Evolutionary conservation across 2,888 invertebrate genomes (phyloP).

Genomic region (Cremastobaeus sp.): DNA sequence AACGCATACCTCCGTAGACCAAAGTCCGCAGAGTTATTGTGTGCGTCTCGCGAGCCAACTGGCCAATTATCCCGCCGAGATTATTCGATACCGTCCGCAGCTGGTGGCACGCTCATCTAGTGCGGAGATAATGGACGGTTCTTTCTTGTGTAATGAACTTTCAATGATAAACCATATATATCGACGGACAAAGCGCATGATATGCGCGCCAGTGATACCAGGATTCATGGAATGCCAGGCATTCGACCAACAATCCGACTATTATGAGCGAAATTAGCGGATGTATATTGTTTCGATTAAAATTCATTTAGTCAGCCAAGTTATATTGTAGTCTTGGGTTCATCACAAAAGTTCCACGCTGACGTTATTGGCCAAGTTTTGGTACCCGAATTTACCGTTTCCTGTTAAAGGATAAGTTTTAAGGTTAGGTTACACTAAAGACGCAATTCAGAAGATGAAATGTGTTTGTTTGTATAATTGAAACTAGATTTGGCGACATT

Average conservation of each 20-base stretch:
- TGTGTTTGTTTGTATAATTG: too few relatives aligned
- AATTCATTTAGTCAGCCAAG: constrained; percentile 23
- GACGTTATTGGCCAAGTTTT: too few relatives aligned
- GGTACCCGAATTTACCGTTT: too few relatives aligned
- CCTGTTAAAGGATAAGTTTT: too few relatives aligned
- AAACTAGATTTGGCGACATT: too few relatives aligned
- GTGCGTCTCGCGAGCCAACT: constrained; percentile 37
- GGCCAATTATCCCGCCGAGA: constrained; percentile 48
- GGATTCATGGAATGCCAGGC: constrained; percentile 16
- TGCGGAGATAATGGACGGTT: constrained; percentile 20
- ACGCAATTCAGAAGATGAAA: too few relatives aligned
- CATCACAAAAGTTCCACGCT: too few relatives aligned
- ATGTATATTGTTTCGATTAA: constrained; percentile 49
- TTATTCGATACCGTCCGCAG: constrained; percentile 40
- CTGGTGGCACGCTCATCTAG: constrained; percentile 20
- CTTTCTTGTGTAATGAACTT: constrained; percentile 49
- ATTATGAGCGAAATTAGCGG: constrained; percentile 39
- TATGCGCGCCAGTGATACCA: constrained; percentile 6
- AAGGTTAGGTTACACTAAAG: too few relatives aligned
- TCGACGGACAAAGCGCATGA: constrained; percentile 17
- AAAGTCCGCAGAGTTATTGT: constrained; percentile 48
- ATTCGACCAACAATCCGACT: constrained; percentile 31
- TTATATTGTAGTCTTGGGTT: constrained; percentile 15
- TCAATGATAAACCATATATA: constrained; percentile 37
- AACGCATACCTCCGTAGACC: constrained; percentile 31